phyloP scores from a whole-genome alignment of 2,797 vertebrate genomes.

The Poeciliopsis gracilis region DNA sequence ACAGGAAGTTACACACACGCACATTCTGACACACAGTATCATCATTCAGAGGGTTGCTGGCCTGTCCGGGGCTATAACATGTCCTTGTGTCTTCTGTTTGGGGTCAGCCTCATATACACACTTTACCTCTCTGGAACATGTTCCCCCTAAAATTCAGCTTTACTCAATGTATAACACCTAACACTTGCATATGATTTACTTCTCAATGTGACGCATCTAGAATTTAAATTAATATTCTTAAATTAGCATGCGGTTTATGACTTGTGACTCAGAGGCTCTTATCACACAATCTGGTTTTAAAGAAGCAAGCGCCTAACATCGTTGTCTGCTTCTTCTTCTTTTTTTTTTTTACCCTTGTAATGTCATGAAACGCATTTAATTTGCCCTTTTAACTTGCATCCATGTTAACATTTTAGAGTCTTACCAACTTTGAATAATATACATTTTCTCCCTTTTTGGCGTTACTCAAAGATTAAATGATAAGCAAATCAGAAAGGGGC shows the following conservation, averaged over 20 bases:
- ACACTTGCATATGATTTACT: not conserved
- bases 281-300: not conserved
- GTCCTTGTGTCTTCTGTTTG: slow-evolving; percentile 67
- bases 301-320: not conserved
- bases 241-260: not conserved
- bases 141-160: not conserved
- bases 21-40: slow-evolving; percentile 33
- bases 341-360: not conserved
- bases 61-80: slow-evolving; percentile 59
- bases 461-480: not conserved
- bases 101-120: slow-evolving; percentile 51
- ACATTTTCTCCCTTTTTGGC: not conserved
- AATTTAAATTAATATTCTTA: not conserved
- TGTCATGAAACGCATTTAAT: not conserved
- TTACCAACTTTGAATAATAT: not conserved
- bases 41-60: slow-evolving; percentile 66
- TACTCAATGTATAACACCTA: not conserved
- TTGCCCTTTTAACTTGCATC: not conserved
- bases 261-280: not conserved
- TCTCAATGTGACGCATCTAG: slow-evolving; percentile 1
- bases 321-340: not conserved
- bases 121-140: slow-evolving; percentile 1
- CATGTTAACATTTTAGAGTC: not conserved
- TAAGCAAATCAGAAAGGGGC: not conserved
- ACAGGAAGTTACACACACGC: slow-evolving; percentile 25